These are phyloP conservation scores for Amazona guildingii DNA, from an alignment of 2,113 vertebrate species.

Conservation along the genomic window DNA sequence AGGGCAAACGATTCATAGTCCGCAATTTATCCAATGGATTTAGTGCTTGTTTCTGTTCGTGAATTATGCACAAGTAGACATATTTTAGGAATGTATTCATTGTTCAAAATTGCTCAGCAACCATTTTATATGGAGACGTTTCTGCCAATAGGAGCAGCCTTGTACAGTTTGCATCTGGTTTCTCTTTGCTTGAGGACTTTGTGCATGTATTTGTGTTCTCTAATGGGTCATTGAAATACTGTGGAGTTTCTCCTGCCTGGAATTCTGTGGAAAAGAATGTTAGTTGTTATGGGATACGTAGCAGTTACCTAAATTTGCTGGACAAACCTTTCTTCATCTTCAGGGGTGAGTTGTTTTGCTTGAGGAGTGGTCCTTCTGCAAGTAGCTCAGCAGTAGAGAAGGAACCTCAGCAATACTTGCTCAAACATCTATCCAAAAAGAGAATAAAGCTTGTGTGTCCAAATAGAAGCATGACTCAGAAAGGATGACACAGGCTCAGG, in stretches of 20 bases:
- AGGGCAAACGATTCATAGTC: constrained; percentile 52
- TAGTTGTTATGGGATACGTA: background rate
- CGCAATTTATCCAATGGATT: constrained; percentile 65
- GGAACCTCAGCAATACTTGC: background rate
- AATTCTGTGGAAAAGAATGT: background rate
- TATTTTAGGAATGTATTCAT: constrained; percentile 56
- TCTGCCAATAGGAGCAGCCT: background rate
- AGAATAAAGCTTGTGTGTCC: background rate
- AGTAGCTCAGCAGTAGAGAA: background rate
- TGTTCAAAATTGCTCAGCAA: constrained; percentile 44
- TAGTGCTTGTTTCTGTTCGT: constrained; percentile 64
- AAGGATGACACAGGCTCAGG: background rate
- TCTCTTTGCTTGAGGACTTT: background rate
- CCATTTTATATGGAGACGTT: background rate
- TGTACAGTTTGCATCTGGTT: background rate
- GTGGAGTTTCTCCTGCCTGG: background rate
- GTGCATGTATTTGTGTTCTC: background rate
- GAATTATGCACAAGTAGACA: constrained; percentile 60
- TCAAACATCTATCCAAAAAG: background rate
- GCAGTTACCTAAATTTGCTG: background rate
- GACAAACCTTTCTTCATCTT: constrained; percentile 4
- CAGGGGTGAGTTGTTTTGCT: background rate
- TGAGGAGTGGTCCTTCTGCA: background rate
- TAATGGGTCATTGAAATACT: background rate
- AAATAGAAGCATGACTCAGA: background rate